These are phyloP conservation scores for Seira musarum DNA, from an alignment of 2,888 invertebrate species.

Conservation along the genomic window DNA sequence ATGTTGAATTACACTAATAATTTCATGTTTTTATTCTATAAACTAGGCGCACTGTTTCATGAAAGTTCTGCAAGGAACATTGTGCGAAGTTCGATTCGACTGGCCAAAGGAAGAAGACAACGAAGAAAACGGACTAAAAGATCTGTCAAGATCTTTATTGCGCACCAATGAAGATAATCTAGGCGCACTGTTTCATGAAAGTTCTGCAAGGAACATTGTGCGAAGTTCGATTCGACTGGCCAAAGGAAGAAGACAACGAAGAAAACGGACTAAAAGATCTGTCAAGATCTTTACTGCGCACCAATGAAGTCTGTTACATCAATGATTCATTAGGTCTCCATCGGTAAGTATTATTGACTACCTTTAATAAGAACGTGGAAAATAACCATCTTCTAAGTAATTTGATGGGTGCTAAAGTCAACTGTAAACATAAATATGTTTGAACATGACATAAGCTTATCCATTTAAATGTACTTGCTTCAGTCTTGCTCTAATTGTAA, in stretches of 20 bases:
- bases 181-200: conserved; percentile 98
- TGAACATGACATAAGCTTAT: too few species aligned
- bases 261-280: conserved; percentile 78
- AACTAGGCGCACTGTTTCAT: conserved; percentile 96
- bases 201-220: conserved; percentile 86
- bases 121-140: conserved; percentile 76
- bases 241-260: conserved; percentile 75
- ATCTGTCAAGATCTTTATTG: conserved; percentile 79
- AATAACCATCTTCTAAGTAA: too few species aligned
- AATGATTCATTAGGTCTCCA: conserved; percentile 96
- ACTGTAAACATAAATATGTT: too few species aligned
- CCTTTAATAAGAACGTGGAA: too few species aligned
- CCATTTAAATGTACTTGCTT: too few species aligned
- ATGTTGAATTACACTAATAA: conserved; percentile 8
- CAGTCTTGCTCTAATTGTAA: too few species aligned
- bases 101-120: conserved; percentile 81
- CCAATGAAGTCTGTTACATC: conserved; percentile 93
- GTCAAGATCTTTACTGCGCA: conserved; percentile 78
- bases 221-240: conserved; percentile 91
- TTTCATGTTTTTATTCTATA: too few species aligned
- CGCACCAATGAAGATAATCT: conserved; percentile 4
- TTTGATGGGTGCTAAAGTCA: too few species aligned
- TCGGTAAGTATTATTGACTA: conserved; percentile 73
- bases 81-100: conserved; percentile 87
- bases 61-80: conserved; percentile 89